Evolutionary conservation across 2,888 invertebrate genomes (phyloP).

Genomic region (Drosophila histrio): DNA sequence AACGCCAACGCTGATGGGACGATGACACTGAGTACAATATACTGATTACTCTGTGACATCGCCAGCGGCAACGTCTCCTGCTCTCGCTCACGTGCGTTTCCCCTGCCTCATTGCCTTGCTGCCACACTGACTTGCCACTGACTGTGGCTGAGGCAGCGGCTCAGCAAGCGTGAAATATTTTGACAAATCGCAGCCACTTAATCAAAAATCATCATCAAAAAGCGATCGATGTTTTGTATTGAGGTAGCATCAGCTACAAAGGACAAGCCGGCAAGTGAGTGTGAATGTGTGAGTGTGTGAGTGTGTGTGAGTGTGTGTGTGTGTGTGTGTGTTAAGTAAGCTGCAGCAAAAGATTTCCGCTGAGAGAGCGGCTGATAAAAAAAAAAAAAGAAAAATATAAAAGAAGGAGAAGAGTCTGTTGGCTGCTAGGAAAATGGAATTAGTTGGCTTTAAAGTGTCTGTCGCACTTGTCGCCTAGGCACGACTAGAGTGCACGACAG

Average conservation of each 20-base stretch:
- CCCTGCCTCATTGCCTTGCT: background rate
- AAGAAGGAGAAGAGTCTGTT: constrained; percentile 24
- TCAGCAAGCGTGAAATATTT: constrained; percentile 76
- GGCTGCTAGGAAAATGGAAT: constrained; percentile 57
- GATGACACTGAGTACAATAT: constrained; percentile 63
- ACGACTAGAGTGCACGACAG: background rate
- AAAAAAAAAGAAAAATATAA: background rate
- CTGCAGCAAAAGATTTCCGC: constrained; percentile 72
- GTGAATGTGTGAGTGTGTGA: background rate
- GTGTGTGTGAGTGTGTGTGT: constrained; percentile 23
- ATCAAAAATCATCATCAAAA: constrained; percentile 80
- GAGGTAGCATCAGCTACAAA: constrained; percentile 66
- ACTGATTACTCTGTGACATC: constrained; percentile 34
- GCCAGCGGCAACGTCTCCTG: constrained; percentile 39
- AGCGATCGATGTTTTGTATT: constrained; percentile 78
- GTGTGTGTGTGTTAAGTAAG: constrained; percentile 49
- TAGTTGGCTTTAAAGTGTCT: constrained; percentile 54
- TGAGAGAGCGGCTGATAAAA: constrained; percentile 50
- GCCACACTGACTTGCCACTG: constrained; percentile 1
- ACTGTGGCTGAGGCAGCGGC: background rate
- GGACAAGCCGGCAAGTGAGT: constrained; percentile 50
- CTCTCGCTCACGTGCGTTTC: constrained; percentile 65
- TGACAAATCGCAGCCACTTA: constrained; percentile 82
- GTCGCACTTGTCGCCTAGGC: constrained; percentile 60
- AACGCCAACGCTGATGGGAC: constrained; percentile 72